Conservation (phyloP, 2,888 invertebrate genomes). For the Serripes groenlandicus region DNA sequence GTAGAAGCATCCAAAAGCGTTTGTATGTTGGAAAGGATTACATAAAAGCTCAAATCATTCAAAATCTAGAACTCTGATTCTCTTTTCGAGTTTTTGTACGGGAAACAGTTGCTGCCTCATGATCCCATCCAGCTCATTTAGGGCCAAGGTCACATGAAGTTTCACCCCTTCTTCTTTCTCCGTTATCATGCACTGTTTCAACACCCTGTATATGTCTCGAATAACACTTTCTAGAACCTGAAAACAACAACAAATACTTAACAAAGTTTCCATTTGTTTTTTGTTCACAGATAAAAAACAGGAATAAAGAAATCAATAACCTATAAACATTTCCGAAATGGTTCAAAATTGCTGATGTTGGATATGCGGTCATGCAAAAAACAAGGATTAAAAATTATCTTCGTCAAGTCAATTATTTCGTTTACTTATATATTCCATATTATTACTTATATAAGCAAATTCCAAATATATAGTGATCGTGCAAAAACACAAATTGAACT, state of each 20-base stretch:
- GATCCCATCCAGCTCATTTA: constrained; percentile 92
- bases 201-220: constrained; percentile 90
- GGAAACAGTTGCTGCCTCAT: constrained; percentile 90
- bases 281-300: too few relatives aligned
- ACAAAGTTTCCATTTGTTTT: too few relatives aligned
- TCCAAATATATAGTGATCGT: too few relatives aligned
- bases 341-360: too few relatives aligned
- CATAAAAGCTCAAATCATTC: constrained; percentile 87
- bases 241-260: constrained; percentile 3
- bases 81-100: constrained; percentile 89
- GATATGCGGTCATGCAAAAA: too few relatives aligned
- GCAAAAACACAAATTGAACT: too few relatives aligned
- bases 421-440: too few relatives aligned
- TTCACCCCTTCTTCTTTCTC: constrained; percentile 91
- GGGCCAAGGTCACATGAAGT: constrained; percentile 92
- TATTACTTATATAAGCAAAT: too few relatives aligned
- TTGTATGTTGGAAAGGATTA: neutral
- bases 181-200: constrained; percentile 90
- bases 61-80: constrained; percentile 86
- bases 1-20: neutral
- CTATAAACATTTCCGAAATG: too few relatives aligned
- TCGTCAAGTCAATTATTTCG: too few relatives aligned
- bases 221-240: constrained; percentile 90
- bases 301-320: too few relatives aligned
- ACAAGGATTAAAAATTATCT: too few relatives aligned